These are phyloP conservation scores for Bombus impatiens DNA, from an alignment of 1,140 invertebrate species.

Conservation along the genomic window DNA sequence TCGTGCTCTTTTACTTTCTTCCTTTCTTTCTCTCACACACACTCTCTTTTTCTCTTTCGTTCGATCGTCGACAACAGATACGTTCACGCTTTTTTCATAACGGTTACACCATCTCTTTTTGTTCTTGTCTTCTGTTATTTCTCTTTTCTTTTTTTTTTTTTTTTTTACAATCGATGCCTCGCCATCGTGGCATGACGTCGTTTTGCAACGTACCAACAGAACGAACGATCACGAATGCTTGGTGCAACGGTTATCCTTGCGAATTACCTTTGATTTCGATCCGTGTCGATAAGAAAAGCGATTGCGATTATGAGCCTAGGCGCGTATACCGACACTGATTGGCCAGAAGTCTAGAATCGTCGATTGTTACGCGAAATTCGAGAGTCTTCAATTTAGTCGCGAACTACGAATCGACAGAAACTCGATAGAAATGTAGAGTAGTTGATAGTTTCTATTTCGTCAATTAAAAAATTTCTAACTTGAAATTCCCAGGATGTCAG, in stretches of 20 bases:
- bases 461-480: neutral
- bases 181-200: neutral
- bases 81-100: neutral
- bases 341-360: neutral
- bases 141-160: neutral
- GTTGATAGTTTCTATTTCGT: too few relatives aligned
- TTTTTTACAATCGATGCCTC: slow-evolving; percentile 1
- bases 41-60: neutral
- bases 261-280: slow-evolving; percentile 38
- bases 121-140: neutral
- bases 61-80: neutral
- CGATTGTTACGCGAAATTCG: neutral
- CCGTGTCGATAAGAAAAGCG: slow-evolving; percentile 3
- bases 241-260: slow-evolving; percentile 14
- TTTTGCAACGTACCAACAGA: slow-evolving; percentile 22
- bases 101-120: neutral
- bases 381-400: too few relatives aligned
- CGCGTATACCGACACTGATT: neutral
- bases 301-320: neutral
- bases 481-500: accelerated
- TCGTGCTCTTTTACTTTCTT: neutral
- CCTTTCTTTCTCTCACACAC: neutral
- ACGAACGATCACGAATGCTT: slow-evolving; percentile 14
- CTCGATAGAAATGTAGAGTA: neutral
- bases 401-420: too few relatives aligned